Conservation (phyloP, 2,797 vertebrate species). For the Danionella dracula region DNA sequence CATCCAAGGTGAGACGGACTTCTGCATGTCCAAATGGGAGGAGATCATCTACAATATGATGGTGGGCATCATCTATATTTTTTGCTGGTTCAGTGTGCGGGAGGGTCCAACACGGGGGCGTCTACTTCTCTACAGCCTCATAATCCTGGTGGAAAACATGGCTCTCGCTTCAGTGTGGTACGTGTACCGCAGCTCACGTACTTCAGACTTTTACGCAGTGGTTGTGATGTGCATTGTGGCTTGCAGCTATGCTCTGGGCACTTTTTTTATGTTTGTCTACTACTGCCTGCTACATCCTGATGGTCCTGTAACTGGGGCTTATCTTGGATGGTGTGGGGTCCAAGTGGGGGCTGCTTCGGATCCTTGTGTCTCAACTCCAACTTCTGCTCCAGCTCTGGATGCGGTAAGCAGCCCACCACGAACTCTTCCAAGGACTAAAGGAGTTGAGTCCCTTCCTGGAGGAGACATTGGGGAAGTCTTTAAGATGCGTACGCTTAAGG, state of each 20-base stretch:
- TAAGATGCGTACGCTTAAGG: conserved; percentile 79
- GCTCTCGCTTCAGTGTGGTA: conserved; percentile 89
- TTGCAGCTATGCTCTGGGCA: conserved; percentile 92
- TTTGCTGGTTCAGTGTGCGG: conserved; percentile 96
- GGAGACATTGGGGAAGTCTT: conserved; percentile 80
- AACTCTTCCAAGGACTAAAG: conserved; percentile 95
- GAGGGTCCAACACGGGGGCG: conserved; percentile 89
- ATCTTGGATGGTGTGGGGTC: conserved; percentile 68
- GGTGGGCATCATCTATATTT: conserved; percentile 93
- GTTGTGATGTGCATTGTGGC: conserved; percentile 88
- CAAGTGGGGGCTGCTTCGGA: conserved; percentile 60
- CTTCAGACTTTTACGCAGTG: conserved; percentile 82
- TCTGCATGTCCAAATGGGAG: conserved; percentile 99
- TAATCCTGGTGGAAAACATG: conserved; percentile 82
- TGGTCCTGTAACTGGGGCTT: conserved; percentile 77
- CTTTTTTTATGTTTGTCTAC: conserved; percentile 98
- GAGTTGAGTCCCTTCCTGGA: conserved; percentile 62
- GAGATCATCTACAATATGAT: conserved; percentile 99
- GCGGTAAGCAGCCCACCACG: conserved; percentile 86
- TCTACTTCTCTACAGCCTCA: conserved; percentile 85
- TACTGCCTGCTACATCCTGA: conserved; percentile 96
- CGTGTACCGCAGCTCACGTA: conserved; percentile 67
- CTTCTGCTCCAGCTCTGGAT: conserved; percentile 66
- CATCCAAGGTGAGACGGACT: conserved; percentile 96
- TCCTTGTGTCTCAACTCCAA: conserved; percentile 54